Evolutionary conservation across 2,113 vertebrate genomes (phyloP).

Genomic region (Gallinago media): DNA sequence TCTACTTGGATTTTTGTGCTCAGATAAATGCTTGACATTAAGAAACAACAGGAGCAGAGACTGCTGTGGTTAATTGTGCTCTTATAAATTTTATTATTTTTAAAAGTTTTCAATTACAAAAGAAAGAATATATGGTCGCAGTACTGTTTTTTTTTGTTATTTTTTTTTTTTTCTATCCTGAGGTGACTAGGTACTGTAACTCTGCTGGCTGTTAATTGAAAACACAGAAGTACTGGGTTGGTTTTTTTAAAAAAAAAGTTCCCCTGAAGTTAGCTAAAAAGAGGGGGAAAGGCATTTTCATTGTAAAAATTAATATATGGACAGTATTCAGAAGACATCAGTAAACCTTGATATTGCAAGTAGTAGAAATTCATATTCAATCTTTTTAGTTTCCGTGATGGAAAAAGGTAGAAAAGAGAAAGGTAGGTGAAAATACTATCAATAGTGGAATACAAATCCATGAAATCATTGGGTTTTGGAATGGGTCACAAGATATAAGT

Average conservation of each 20-base stretch:
- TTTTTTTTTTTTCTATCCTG: background rate
- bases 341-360: background rate
- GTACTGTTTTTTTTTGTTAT: background rate
- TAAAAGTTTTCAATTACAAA: background rate
- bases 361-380: background rate
- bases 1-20: background rate
- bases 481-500: background rate
- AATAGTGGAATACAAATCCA: background rate
- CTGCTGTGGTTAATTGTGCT: background rate
- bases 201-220: background rate
- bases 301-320: background rate
- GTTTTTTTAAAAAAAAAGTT: background rate
- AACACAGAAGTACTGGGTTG: background rate
- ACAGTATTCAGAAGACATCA: background rate
- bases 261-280: background rate
- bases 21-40: background rate
- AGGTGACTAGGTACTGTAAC: background rate
- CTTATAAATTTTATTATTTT: background rate
- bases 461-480: background rate
- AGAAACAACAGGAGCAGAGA: background rate
- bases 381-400: background rate
- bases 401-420: background rate
- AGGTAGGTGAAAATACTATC: background rate
- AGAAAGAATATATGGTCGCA: background rate
- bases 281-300: background rate